Evolutionary conservation across 2,797 vertebrate genomes (phyloP).

Genomic region (Lepilemur septentrionalis): DNA sequence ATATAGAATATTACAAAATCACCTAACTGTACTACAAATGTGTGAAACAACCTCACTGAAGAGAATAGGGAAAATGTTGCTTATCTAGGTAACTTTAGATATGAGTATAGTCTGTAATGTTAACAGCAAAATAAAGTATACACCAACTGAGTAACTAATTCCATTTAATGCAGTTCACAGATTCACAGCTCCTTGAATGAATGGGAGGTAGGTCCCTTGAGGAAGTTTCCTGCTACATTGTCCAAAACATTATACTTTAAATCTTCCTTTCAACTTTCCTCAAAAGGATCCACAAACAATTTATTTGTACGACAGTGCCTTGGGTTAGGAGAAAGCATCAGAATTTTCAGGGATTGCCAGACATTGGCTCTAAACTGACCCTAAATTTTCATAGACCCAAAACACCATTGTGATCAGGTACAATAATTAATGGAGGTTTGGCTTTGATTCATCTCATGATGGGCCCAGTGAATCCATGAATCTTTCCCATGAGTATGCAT

Average conservation of each 20-base stretch:
- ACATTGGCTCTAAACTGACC: not conserved
- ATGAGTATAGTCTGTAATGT: not conserved
- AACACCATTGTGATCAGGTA: not conserved
- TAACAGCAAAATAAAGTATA: not conserved
- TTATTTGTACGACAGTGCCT: not conserved
- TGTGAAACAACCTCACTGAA: not conserved
- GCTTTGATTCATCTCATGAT: not conserved
- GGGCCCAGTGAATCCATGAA: not conserved
- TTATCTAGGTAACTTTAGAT: not conserved
- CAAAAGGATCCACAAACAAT: not conserved
- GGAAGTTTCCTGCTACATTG: not conserved
- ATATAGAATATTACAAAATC: not conserved
- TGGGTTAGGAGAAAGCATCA: not conserved
- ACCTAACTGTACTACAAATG: not conserved
- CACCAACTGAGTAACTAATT: not conserved
- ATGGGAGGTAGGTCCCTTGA: not conserved
- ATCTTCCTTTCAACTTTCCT: not conserved
- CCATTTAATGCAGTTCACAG: not conserved
- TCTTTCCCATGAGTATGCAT: not conserved
- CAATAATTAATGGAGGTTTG: not conserved
- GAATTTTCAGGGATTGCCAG: not conserved
- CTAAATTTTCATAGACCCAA: not conserved
- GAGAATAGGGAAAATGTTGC: not conserved
- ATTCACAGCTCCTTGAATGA: not conserved
- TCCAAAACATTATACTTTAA: not conserved